Percentiles rank a stretch among this genome's conserved stretches.
Evolutionary conservation across 2,888 invertebrate genomes (phyloP).

Genomic region (Microchrysa polita): DNA sequence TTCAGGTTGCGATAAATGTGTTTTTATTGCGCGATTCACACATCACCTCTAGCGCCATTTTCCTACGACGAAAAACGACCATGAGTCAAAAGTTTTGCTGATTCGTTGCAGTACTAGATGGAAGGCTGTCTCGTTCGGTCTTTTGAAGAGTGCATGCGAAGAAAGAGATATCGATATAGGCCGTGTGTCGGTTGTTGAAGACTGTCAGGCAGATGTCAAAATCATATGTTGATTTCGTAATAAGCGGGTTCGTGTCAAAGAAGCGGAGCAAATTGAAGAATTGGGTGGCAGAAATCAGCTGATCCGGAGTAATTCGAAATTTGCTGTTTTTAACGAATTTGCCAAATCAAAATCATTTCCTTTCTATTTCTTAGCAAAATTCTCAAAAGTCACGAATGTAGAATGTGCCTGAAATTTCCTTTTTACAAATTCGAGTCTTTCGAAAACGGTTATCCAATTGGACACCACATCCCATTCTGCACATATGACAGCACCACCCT

Average conservation of each 20-base stretch:
- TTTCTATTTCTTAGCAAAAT: not conserved
- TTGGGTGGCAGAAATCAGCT: not conserved
- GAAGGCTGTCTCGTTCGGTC: slow-evolving; percentile 1
- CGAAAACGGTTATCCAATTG: no score
- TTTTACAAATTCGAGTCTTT: no score
- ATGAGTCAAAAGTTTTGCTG: slow-evolving; percentile 36
- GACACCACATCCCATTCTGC: no score
- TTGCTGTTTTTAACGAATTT: not conserved
- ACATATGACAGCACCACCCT: not conserved
- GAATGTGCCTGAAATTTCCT: no score
- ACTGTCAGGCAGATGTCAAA: slow-evolving; percentile 20
- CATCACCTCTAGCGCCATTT: slow-evolving; percentile 53
- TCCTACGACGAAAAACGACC: slow-evolving; percentile 40
- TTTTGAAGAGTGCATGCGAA: not conserved
- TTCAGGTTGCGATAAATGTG: slow-evolving; percentile 52
- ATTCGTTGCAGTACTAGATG: slow-evolving; percentile 22
- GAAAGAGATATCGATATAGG: not conserved
- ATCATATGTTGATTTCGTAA: slow-evolving; percentile 31
- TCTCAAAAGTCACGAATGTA: not conserved
- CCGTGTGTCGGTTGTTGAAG: slow-evolving; percentile 14
- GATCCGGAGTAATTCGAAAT: no score
- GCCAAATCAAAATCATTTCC: not conserved
- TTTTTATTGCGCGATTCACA: slow-evolving; percentile 53
- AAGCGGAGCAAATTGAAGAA: not conserved
- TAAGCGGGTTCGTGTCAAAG: slow-evolving; percentile 1